A percentile compares a stretch with the other conserved stretches of the same genome.
Conservation (phyloP, 2,113 vertebrate species). For the Thunnus thynnus region DNA sequence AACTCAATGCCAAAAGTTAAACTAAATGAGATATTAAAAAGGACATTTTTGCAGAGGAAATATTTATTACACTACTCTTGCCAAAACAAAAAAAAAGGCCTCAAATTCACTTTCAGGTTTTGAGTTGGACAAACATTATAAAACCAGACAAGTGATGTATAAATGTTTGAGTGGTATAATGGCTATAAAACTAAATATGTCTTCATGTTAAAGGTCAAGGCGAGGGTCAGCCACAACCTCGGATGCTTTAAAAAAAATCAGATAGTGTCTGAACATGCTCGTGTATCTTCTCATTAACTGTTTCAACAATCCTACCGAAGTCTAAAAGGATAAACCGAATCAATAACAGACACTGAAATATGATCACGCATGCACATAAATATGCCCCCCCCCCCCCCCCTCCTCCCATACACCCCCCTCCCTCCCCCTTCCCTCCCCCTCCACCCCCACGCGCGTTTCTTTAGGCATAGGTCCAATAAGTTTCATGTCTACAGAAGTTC, state of each 20-base stretch:
- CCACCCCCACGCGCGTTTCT: conserved; percentile 51
- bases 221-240: conserved; percentile 2
- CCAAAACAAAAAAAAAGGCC: not conserved
- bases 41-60: not conserved
- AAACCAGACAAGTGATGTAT: not conserved
- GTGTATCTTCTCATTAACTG: conserved; percentile 8
- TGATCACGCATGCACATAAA: conserved; percentile 73
- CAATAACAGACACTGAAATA: conserved; percentile 78
- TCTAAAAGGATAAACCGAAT: conserved; percentile 61
- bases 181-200: not conserved
- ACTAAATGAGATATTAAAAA: too few relatives aligned
- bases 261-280: not conserved
- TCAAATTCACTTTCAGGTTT: not conserved
- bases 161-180: not conserved
- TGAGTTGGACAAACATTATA: not conserved
- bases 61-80: not conserved
- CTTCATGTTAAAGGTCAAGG: conserved; percentile 47
- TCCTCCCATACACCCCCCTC: not conserved
- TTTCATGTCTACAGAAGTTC: conserved; percentile 46
- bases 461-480: conserved; percentile 64
- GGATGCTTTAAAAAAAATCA: not conserved
- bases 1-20: not conserved
- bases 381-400: conserved; percentile 42
- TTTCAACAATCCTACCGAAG: conserved; percentile 22
- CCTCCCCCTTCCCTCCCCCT: not conserved